Evolutionary conservation across 2,888 invertebrate genomes (phyloP).

Genomic region (Ectemnius continuus): DNA sequence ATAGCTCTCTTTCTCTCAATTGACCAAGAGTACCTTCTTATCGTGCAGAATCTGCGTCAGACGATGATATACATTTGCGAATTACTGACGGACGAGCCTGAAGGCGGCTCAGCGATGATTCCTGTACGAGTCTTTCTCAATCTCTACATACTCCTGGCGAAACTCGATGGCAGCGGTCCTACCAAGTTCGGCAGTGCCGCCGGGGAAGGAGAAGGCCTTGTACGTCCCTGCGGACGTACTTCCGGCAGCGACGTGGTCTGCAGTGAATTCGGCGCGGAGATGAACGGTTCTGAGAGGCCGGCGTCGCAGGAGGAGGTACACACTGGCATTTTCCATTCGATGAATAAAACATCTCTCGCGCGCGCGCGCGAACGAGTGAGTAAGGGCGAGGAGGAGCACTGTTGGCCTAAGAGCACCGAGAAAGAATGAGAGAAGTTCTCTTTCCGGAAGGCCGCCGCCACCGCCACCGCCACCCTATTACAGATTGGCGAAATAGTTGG

Average conservation of each 20-base stretch:
- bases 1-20: slow-evolving; percentile 23
- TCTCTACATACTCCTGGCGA: slow-evolving; percentile 75
- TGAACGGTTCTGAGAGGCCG: slow-evolving; percentile 9
- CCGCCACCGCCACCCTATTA: neutral
- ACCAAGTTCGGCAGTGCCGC: neutral
- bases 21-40: slow-evolving; percentile 33
- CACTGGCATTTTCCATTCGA: slow-evolving; percentile 11
- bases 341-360: slow-evolving; percentile 32
- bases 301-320: slow-evolving; percentile 41
- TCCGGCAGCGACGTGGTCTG: slow-evolving; percentile 7
- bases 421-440: neutral
- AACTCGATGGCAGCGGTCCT: slow-evolving; percentile 67
- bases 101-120: slow-evolving; percentile 89
- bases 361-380: neutral
- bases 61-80: slow-evolving; percentile 91
- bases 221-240: slow-evolving; percentile 18
- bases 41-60: slow-evolving; percentile 84
- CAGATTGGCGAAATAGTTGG: neutral
- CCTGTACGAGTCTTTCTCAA: slow-evolving; percentile 82
- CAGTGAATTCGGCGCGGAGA: slow-evolving; percentile 27
- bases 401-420: neutral
- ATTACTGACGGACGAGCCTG: slow-evolving; percentile 88
- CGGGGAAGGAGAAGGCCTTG: slow-evolving; percentile 17
- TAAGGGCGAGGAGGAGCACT: too few relatives aligned
- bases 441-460: neutral